Base-by-base conservation (phyloP, 1,140 invertebrate species). In the Panulirus ornatus region DNA sequence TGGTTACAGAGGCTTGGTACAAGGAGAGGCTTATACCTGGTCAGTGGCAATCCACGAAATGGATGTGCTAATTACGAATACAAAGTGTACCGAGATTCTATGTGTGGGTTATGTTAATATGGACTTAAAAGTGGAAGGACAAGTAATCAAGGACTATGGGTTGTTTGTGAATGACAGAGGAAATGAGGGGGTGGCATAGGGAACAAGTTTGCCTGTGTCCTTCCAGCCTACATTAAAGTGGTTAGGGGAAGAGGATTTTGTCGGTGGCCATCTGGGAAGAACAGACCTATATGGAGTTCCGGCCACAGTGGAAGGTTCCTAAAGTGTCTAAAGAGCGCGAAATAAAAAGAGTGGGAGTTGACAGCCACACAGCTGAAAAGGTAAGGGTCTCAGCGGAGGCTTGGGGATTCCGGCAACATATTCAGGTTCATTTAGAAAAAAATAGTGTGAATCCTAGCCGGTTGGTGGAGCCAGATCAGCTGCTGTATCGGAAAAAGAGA, bases 1-100 rank as follows among this genome's bases (percentile, higher is more conserved):
- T 78, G 75, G 19, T 78, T 34, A 78, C 34, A n/a, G 75, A 78
- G 19, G 75, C 27, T 11, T 78, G 75, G 75, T 78, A 78, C 19
- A 78, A 78, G 30, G 3, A 78, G 75, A 16, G 11, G 6, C 75
- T 78, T 27, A 9, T 78, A 1, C 75, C 75, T 16, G 2, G 38
- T 22, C 75, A 78, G 75, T 27, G 27, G 40, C 42, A 27, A 78
- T 78, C 38, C 42, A 36, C 6, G 73, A n/a, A n/a, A n/a, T n/a
- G n/a, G n/a, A 66, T 30, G 22, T 66, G 6, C 63, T 8, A 22
- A 66, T 66, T 19, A 66, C 63, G 30, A 19, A 66, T 66, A 38
- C 38, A 42, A 44, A 42, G 27, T 5, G 40, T 19, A 78, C 14
- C 2, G 22, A 78, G 30, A 78, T 78, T 42, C 38, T 16, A 40